Evolutionary conservation across 1,140 invertebrate species (phyloP).

Genomic region (Drosophila albomicans): DNA sequence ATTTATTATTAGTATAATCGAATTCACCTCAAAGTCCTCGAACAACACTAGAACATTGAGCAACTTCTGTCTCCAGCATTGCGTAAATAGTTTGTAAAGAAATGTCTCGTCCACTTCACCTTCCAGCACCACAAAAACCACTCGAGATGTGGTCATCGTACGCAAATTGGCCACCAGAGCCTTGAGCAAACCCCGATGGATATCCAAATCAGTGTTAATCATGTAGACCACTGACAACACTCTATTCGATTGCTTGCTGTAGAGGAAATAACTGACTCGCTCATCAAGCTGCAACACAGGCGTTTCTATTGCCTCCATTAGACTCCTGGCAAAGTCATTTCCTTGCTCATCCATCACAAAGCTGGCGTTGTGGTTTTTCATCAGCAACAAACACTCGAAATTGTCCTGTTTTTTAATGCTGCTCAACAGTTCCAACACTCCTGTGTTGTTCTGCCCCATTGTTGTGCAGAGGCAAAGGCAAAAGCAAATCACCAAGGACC

Average conservation of each 20-base stretch:
- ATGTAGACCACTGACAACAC: slow-evolving; percentile 50
- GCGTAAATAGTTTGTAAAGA: slow-evolving; percentile 48
- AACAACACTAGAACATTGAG: slow-evolving; percentile 68
- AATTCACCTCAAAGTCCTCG: slow-evolving; percentile 54
- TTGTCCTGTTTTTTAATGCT: slow-evolving; percentile 49
- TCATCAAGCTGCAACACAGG: slow-evolving; percentile 64
- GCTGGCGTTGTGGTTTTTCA: slow-evolving; percentile 51
- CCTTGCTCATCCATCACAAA: slow-evolving; percentile 1
- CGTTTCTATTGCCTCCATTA: slow-evolving; percentile 48
- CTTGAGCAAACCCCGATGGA: slow-evolving; percentile 47
- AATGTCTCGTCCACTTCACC: background rate
- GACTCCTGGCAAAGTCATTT: slow-evolving; percentile 16
- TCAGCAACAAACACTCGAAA: slow-evolving; percentile 57
- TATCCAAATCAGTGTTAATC: slow-evolving; percentile 9
- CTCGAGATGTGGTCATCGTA: slow-evolving; percentile 62
- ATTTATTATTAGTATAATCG: background rate
- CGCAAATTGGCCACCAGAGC: slow-evolving; percentile 55
- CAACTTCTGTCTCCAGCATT: slow-evolving; percentile 65
- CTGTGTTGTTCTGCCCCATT: slow-evolving; percentile 3
- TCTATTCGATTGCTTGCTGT: slow-evolving; percentile 32
- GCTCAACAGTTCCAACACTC: slow-evolving; percentile 48
- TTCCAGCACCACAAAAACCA: slow-evolving; percentile 60
- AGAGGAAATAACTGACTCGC: slow-evolving; percentile 48
- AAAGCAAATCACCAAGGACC: slow-evolving; percentile 25
- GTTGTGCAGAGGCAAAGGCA: slow-evolving; percentile 27